Evolutionary conservation across 2,797 vertebrate species (phyloP), one percentile per base, ranked within the genome.

Genomic region (Peromyscus attwateri): DNA sequence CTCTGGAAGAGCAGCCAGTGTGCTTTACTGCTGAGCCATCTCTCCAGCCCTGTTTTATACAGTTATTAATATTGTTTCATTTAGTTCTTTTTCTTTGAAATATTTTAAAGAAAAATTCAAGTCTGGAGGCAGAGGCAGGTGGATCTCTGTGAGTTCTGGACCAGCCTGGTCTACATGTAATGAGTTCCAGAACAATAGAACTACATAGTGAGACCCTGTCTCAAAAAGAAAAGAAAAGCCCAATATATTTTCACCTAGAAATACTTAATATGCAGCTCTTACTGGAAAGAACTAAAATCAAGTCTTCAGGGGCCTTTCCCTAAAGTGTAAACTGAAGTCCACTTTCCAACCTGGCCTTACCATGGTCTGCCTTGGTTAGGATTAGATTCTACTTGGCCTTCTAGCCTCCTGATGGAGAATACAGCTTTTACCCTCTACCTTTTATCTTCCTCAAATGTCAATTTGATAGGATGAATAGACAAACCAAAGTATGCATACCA

Each of bases 101-200:
- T 85, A 93, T 89, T 96, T 96, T 68, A 96, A 92, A 90, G 94
- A 94, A 97, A 92, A 94, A 89, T 43, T 85, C 40, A 66, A 68
- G 19, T 46, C 43, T 85, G 17, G 11, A 85, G 29, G 37, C 43
- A 66, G 9, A 49, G 31, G 17, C 82, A 68, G 62, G 37, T 64
- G 27, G 11, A 49, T 85, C 17, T 84, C 37, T 66, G n/a, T 64
- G 37, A 64, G 37, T 83, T 64, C 60, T 6, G 62, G 60, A 60
- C 37, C 60, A 83, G n/a, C 17, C 60, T 64, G 27, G 81, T 64
- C 60, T 81, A 81, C 21, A 81, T 19, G 34, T 46, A 46, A n/a
- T 82, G 25, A 62, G 17, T 66, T 84, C 40, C 17, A 66, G 40
- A 25, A 46, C 62, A 66, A 12, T 66, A 84, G 60, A 10, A 17